A percentile compares a stretch with the other conserved stretches of the same genome.
Evolutionary conservation across 1,140 invertebrate genomes (phyloP).

Genomic region (Lepidurus apus): DNA sequence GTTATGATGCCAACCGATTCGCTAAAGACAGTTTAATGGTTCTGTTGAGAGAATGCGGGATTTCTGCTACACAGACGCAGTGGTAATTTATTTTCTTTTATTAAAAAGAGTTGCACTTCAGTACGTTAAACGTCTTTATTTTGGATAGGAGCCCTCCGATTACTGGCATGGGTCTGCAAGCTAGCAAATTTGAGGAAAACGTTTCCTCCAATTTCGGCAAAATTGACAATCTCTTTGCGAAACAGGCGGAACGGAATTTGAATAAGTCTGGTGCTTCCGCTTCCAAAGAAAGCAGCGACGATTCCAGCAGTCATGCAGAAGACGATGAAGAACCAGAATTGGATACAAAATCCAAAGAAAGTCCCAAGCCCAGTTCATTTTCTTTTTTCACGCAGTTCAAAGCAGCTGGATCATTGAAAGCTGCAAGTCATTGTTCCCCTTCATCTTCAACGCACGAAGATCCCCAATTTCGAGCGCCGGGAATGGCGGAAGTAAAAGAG

Average conservation of each 20-base stretch:
- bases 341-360: conserved; percentile 15
- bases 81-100: conserved; percentile 51
- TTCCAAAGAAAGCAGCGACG: neutral
- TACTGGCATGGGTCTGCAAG: conserved; percentile 65
- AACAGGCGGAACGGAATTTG: conserved; percentile 23
- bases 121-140: conserved; percentile 32
- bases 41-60: conserved; percentile 57
- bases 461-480: neutral
- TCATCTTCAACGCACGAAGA: neutral
- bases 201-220: conserved; percentile 46
- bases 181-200: conserved; percentile 66
- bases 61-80: conserved; percentile 51
- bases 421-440: neutral
- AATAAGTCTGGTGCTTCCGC: neutral
- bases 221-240: conserved; percentile 42
- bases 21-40: conserved; percentile 55
- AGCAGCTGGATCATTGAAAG: neutral
- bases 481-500: conserved; percentile 23
- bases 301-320: conserved; percentile 8
- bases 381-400: neutral
- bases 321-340: neutral
- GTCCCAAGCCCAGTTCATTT: neutral
- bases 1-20: conserved; percentile 45
- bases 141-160: conserved; percentile 47
- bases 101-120: conserved; percentile 30